Base-by-base conservation (phyloP, 2,113 vertebrate genomes). In the Brachyhypopomus gauderio region DNA sequence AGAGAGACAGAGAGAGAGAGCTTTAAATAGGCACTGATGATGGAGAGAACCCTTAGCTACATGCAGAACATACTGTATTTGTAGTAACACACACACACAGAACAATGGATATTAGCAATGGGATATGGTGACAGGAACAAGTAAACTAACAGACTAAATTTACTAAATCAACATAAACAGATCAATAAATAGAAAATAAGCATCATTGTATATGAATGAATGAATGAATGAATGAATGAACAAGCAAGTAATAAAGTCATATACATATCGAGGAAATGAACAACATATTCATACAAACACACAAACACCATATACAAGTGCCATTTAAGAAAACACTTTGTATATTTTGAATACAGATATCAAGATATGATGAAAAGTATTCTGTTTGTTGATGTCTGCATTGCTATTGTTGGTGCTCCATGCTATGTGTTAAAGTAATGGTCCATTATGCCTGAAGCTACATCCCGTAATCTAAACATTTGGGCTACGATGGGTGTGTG, bases 11-110 rank as follows among this genome's bases (percentile, higher is more conserved):
- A 83, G 70, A 78, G 45, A 52, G 45, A 52, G 62, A 77, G 9
- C 75, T 78, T 30, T 55, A 69, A 64, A 75, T 81, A 72, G 66
- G 64, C 63, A 78, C 76, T 69, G 76, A 56, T 48, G 76, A 78
- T 64, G 60, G 45, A 78, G 76, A 69, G 63, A 22, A 56, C 63
- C 48, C 55, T 19, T 45, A 56, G 27, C 76, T 67, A 63, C 62
- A 67, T 67, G 63, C 45, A 16, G 19, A 77, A 48, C 36, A 63
- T 4, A 3, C 30, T 30, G 30, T 30, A 19, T 19, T 58, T 58
- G 14, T 58, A n/a, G 14, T 19, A 4, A 58, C 56, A 58, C 56
- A 58, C 56, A 58, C 20, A 58, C 56, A 58, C 41, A 45, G 9
- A 45, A 11, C 41, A 45, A 45, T 4, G 41, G 41, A 45, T 45